Evolutionary conservation across 2,888 invertebrate species (phyloP), one percentile per base, ranked within the genome.

Genomic region (Microctonus aethiopoides): DNA sequence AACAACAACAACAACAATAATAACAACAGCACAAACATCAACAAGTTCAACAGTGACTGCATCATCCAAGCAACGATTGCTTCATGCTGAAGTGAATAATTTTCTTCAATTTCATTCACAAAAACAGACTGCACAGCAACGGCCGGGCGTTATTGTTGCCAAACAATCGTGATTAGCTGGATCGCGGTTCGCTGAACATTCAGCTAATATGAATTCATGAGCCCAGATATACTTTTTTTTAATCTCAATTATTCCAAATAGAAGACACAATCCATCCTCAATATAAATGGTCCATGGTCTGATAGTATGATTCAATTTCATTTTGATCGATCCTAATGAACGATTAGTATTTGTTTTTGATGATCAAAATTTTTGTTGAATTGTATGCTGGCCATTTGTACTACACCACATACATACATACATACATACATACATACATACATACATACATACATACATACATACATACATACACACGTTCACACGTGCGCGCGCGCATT

Each of bases 61-160:
- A 68, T 57, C 67, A 63, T 70, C 74, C 61, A 75, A 87, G 74
- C 86, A 81, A 76, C 84, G 81, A 77, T 85, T 89, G 66, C 86
- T 89, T 9, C 88, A 90, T 74, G 88, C 89, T 54, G 91, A 91
- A 78, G 89, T 91, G 84, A 89, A 90, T 78, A 90, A 90, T 73
- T 91, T 90, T 81, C 87, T 91, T 72, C 91, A 91, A 78, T 89
- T 91, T 75, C 90, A 91, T 79, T 84, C 88, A 78, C 84, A 80
- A 75, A 82, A 77, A 72, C 81, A 77, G 71, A 75, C 79, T 74
- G 92, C 89, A 86, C 86, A 83, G 74, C 92, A 93, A 81, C 92
- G 96, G 82, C 96, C 96, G 24, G 95, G 95, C 74, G 96, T 96
- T 73, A 96, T 96, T 80, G 96, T 96, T 72, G 95, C 94, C 71